Base-by-base conservation (phyloP, 2,888 invertebrate species). In the Leptarthrus brevirostris region DNA sequence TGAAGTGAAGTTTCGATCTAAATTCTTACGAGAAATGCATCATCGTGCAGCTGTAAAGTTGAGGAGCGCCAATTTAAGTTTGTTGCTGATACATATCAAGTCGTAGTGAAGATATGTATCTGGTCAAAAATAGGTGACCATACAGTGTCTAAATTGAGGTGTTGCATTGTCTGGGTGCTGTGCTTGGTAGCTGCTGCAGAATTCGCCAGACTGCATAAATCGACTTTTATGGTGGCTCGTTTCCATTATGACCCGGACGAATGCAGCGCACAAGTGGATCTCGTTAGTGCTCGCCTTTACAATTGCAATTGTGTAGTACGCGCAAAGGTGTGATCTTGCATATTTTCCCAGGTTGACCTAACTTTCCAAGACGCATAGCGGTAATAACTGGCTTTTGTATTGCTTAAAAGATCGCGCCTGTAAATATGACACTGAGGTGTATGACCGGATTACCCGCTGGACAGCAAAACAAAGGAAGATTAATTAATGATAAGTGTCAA, bases 401-500 rank as follows among this genome's bases (percentile, higher is more conserved):
- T n/a, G n/a, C 36, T 20, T 61, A 34, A 16, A 12, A n/a, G n/a
- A n/a, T n/a, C 61, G 34, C 26, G 40, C 61, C 16, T 16, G 61
- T 47, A 36, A 64, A 47, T 36, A 64, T 44, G 47, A 40, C 40
- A 47, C 26, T 18, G 40, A 64, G 64, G 64, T 64, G 64, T 44
- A 64, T 64, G 64, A 64, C 64, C 64, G 64, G 47, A 64, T 64
- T 64, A 64, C 64, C 36, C 64, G 47, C 24, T 22, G 44, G 47
- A 64, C 64, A 64, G 22, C 64, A 47, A 61, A 36, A 64, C 64
- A 64, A 64, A 64, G 61, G 34, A 61, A 61, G 64, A 64, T 64
- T 64, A 64, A 64, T 64, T 64, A 64, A 64, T 64, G 64, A 64
- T 64, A 64, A 47, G 4, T 64, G 64, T 47, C 64, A 64, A 64